Evolutionary conservation across 2,888 invertebrate genomes (phyloP), one percentile per base, ranked within the genome.

Genomic region (Tiliacea aurago): DNA sequence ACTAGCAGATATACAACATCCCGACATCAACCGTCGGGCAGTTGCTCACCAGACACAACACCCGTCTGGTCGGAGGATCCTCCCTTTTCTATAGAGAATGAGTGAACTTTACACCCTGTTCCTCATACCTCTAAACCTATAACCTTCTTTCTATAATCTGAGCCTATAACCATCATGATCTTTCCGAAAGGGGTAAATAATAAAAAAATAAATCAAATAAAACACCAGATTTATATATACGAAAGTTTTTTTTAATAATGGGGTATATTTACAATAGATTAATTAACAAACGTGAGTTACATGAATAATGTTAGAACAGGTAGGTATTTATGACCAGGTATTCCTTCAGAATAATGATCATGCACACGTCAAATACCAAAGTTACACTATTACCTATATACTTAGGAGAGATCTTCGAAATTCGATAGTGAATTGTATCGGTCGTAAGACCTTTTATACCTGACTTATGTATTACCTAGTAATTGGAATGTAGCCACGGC

Each of bases 241-340:
- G 95, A 95, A 96, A 94, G 92, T 94, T 95, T 95, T 95, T 92
- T 93, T 95, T 93, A 95, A 95, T 96, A 95, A 95, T 95, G 93
- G 95, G 95, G 94, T 95, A 94, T 96, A 96, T 96, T 95, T 96
- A 96, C 96, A 96, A 90, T 95, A 95, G 94, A 93, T 93, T 95
- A 95, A 94, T 94, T 95, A 96, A 95, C 95, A 96, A 95, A 95
- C 93, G 94, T 95, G 95, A 95, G 93, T 94, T 95, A 95, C 91
- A 95, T 95, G 94, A 93, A 90, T 95, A 92, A 92, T 92, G 86
- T 92, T 91, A 93, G 91, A 94, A 92, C 87, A 92, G 92, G 90
- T 93, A 92, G 92, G 90, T 93, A 88, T n/a, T n/a, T 85, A 87
- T 85, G 88, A 90, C 89, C 87, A 87, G 86, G 45, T 85, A 88